Conservation (phyloP, 2,888 invertebrate species). For the Cerastoderma edule region DNA sequence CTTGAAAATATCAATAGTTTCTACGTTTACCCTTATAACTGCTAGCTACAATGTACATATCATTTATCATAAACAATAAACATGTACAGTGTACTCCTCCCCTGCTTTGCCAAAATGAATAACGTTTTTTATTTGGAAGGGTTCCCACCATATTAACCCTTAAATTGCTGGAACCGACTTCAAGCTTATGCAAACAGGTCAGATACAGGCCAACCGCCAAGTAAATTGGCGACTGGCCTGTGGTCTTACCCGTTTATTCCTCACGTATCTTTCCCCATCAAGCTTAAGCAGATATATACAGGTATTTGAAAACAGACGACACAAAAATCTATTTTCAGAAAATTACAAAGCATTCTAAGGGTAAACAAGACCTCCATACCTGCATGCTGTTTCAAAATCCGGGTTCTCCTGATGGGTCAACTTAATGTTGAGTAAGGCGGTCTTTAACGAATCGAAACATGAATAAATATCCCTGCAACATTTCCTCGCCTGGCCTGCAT, state of each 20-base stretch:
- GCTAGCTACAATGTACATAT: not conserved
- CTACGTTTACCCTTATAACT: too few relatives aligned
- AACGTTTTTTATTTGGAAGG: too few relatives aligned
- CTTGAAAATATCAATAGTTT: too few relatives aligned
- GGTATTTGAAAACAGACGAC: not conserved
- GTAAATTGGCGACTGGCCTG: too few relatives aligned
- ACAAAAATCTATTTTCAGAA: not conserved
- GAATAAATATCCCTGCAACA: conserved; percentile 33
- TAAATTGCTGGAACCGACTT: too few relatives aligned
- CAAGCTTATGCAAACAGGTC: too few relatives aligned
- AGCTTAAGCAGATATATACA: too few relatives aligned
- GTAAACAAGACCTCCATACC: not conserved
- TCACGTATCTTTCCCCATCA: too few relatives aligned
- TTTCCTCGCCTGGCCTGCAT: conserved; percentile 34
- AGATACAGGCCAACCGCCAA: too few relatives aligned
- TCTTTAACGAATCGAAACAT: conserved; percentile 27
- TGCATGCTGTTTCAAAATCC: conserved; percentile 7
- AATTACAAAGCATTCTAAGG: not conserved
- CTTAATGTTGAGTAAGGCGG: conserved; percentile 16
- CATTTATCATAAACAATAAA: not conserved
- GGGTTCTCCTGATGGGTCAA: not conserved
- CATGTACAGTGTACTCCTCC: not conserved
- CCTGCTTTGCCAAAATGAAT: not conserved
- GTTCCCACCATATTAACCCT: too few relatives aligned
- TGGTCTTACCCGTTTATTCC: too few relatives aligned